phyloP scores from a whole-genome alignment of 2,888 invertebrate genomes.

The Pomacea canaliculata region DNA sequence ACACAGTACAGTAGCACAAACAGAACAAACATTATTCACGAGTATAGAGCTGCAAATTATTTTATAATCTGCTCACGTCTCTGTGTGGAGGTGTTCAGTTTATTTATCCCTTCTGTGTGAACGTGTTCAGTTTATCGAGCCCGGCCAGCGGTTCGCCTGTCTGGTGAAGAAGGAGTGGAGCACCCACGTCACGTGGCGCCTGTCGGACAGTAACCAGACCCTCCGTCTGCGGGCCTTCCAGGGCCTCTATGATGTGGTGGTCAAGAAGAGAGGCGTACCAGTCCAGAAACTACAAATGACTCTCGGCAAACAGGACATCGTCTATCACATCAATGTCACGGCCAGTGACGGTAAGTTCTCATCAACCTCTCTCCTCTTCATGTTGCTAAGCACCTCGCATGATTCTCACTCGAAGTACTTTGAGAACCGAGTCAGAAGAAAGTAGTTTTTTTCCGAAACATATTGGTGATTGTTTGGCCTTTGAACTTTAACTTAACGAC shows the following conservation, averaged over 20 bases:
- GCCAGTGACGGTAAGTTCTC: background rate
- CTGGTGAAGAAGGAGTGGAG: constrained; percentile 41
- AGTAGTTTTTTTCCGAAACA: too few relatives aligned
- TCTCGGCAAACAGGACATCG: constrained; percentile 15
- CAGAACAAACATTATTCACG: too few relatives aligned
- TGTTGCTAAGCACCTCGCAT: too few relatives aligned
- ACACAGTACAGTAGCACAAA: too few relatives aligned
- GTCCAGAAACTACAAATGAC: constrained; percentile 23
- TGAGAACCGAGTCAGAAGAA: too few relatives aligned
- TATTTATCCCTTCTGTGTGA: background rate
- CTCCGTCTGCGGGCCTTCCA: constrained; percentile 35
- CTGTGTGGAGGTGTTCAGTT: constrained; percentile 22
- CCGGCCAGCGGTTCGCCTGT: constrained; percentile 34
- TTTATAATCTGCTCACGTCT: too few relatives aligned
- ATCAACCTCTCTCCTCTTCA: background rate
- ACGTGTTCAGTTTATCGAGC: constrained; percentile 33
- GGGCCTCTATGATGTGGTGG: constrained; percentile 39
- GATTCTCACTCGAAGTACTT: too few relatives aligned
- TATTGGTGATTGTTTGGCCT: too few relatives aligned
- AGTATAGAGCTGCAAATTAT: too few relatives aligned
- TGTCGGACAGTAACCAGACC: constrained; percentile 22
- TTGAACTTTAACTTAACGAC: too few relatives aligned
- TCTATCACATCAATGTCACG: background rate
- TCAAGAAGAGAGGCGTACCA: constrained; percentile 34
- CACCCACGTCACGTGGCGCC: constrained; percentile 31